Percentiles rank a stretch among this genome's conserved stretches.
Conservation (phyloP, 2,888 invertebrate genomes). For the Heliconius sara region DNA sequence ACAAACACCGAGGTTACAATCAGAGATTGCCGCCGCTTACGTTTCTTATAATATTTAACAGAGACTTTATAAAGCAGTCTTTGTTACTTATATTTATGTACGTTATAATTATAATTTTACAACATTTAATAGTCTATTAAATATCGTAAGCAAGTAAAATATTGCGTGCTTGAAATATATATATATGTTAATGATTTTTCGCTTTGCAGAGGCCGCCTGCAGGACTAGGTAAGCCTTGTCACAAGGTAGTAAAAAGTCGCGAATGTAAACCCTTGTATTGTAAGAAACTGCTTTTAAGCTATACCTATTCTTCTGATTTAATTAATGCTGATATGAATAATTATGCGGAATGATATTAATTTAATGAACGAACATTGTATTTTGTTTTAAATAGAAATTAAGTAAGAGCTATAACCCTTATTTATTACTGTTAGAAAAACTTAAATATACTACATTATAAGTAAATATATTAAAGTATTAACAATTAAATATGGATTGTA, state of each 20-base stretch:
- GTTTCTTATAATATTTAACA: no score
- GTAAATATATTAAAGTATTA: no score
- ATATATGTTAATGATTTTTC: neutral
- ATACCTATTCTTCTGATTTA: constrained; percentile 45
- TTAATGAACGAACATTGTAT: neutral
- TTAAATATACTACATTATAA: no score
- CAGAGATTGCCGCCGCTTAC: no score
- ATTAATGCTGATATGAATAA: constrained; percentile 43
- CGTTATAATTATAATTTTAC: no score
- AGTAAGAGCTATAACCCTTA: neutral
- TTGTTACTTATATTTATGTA: no score
- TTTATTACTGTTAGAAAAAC: neutral
- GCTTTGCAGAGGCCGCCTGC: constrained; percentile 54
- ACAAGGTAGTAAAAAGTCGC: constrained; percentile 68
- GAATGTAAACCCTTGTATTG: constrained; percentile 66
- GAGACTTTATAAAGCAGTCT: no score
- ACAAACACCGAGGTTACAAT: no score
- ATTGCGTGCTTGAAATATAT: no score
- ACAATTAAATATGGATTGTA: no score
- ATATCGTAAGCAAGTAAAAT: no score
- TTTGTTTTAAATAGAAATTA: neutral
- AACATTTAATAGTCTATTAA: no score
- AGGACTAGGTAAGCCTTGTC: constrained; percentile 62
- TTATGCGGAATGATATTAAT: constrained; percentile 12
- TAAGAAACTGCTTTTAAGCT: constrained; percentile 48